Evolutionary conservation across 92 coral and sea anemone genomes (phyloP).

Genomic region (Hydrozoanthus gracilis): DNA sequence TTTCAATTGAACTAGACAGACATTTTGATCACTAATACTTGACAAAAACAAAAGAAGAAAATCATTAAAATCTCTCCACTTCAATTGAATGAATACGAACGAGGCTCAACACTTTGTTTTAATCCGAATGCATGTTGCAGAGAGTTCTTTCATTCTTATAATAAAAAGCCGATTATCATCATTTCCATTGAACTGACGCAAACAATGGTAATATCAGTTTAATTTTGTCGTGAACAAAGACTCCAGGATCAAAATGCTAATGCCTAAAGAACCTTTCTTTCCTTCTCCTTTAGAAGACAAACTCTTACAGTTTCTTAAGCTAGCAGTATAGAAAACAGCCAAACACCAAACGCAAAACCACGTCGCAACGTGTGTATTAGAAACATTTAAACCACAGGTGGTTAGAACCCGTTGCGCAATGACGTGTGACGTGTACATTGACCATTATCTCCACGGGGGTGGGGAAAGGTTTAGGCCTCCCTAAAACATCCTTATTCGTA

Average conservation of each 20-base stretch:
- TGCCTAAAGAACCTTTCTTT: no score
- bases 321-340: no score
- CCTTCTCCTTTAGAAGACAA: not conserved
- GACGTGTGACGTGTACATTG: no score
- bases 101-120: not conserved
- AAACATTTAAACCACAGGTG: no score
- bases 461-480: no score
- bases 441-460: no score
- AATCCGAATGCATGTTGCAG: not conserved
- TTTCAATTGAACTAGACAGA: not conserved
- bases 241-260: not conserved
- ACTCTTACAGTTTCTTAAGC: not conserved
- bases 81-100: not conserved
- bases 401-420: no score
- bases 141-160: not conserved
- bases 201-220: slow-evolving; percentile 7
- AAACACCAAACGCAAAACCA: no score
- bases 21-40: not conserved
- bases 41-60: not conserved
- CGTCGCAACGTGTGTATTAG: no score
- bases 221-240: not conserved
- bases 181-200: slow-evolving; percentile 6
- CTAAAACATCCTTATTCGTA: no score
- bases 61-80: not conserved
- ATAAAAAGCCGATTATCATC: not conserved